phyloP scores from a whole-genome alignment of 2,113 vertebrate genomes.

The Cygnus atratus region DNA sequence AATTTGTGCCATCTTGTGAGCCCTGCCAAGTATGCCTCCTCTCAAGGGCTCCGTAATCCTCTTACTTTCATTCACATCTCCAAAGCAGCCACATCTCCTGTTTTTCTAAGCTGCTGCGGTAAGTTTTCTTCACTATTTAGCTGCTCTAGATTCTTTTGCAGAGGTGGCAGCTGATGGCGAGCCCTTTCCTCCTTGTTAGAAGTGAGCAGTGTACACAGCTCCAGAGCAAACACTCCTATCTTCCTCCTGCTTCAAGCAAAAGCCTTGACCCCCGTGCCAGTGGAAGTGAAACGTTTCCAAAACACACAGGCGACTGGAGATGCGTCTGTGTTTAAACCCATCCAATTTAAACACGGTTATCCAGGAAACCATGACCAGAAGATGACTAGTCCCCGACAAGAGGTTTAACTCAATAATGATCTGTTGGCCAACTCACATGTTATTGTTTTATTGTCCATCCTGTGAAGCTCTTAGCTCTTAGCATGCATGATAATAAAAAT shows the following conservation, averaged over 20 bases:
- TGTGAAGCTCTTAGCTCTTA: neutral
- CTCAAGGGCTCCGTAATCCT: slow-evolving; percentile 26
- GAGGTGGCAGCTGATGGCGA: neutral
- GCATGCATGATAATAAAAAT: neutral
- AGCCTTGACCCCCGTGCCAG: neutral
- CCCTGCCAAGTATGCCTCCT: neutral
- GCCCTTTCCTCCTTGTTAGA: neutral
- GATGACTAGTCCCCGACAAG: neutral
- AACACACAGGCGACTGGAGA: slow-evolving; percentile 23
- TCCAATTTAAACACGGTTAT: slow-evolving; percentile 21
- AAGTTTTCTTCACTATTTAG: neutral
- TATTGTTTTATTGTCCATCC: neutral
- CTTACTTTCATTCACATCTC: slow-evolving; percentile 50
- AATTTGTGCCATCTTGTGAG: neutral
- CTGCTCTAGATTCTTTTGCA: neutral
- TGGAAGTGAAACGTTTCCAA: slow-evolving; percentile 25
- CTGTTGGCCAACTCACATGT: neutral
- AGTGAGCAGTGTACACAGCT: neutral
- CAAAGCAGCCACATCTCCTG: neutral
- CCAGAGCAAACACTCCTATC: slow-evolving; percentile 31
- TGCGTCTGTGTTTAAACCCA: neutral
- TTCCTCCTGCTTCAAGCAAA: neutral
- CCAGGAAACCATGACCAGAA: slow-evolving; percentile 3
- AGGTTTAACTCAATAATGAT: neutral
- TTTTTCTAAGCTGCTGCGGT: slow-evolving; percentile 27